Evolutionary conservation across 64 coral and sea anemone species (phyloP).

Genomic region (Montipora cactus): DNA sequence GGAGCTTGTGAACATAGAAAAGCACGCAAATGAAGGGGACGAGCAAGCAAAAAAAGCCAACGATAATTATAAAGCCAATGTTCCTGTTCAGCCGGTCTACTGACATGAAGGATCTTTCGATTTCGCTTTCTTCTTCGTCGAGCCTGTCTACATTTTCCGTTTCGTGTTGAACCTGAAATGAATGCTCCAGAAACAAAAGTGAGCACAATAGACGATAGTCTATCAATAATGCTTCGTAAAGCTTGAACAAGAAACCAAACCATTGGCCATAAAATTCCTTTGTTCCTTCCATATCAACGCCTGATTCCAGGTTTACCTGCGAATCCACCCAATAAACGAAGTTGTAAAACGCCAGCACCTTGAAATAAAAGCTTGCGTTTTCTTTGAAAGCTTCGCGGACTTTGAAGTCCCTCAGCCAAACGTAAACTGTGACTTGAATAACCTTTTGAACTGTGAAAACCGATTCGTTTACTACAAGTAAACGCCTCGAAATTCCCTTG

Average conservation of each 20-base stretch:
- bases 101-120: no score
- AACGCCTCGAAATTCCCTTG: not conserved
- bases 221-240: not conserved
- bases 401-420: constrained; percentile 2
- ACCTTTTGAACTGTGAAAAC: not conserved
- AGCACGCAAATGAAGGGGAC: not conserved
- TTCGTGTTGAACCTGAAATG: constrained; percentile 22
- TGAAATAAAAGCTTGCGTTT: constrained; percentile 42
- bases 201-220: constrained; percentile 31
- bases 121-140: not conserved
- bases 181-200: constrained; percentile 22
- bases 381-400: not conserved
- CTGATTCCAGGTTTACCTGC: not conserved
- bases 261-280: not conserved
- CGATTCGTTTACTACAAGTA: not conserved
- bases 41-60: constrained; percentile 24
- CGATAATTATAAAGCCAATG: not conserved
- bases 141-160: not conserved
- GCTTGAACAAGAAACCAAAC: not conserved
- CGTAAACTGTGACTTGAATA: constrained; percentile 4
- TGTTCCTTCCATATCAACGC: not conserved
- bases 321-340: constrained; percentile 9
- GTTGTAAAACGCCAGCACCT: constrained; percentile 33
- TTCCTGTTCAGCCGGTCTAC: not conserved
- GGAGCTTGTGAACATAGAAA: not conserved